Base-by-base conservation (phyloP, 1,140 invertebrate species). In the Drosophila ananassae region DNA sequence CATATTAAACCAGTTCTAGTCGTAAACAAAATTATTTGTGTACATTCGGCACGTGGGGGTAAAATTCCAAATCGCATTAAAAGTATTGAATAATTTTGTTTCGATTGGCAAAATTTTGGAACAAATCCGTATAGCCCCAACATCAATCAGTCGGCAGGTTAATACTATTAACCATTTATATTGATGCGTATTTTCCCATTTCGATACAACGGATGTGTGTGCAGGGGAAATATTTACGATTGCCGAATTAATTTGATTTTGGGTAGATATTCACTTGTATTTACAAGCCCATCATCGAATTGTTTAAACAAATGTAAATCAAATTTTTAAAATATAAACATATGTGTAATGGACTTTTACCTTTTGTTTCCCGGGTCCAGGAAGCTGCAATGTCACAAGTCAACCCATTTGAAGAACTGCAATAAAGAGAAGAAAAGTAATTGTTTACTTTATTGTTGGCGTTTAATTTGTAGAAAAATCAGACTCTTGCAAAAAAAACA, bases 351-450 rank as follows among this genome's bases (percentile, higher is more conserved):
- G 10, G 34, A 37, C 1, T 13, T 66, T 89, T 78, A 91, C 90
- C 90, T 91, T 91, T 91, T 91, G 83, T 81, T 89, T 91, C 90
- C 90, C 90, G 90, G 90, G 90, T 91, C 80, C 90, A 91, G 90
- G 90, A 91, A 87, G 84, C 69, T 84, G 68, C 74, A 79, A 77
- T 87, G 61, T 91, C 87, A 82, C 90, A 91, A 91, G 73, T 91
- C 90, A 91, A 91, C 90, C 90, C 90, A 91, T 91, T 89, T 91
- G 90, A 91, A 85, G 76, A 90, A 91, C 90, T 91, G 80, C 7
- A 91, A 91, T 24, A 22, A 77, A 17, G 12, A 8, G 30, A 41
- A 54, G n/a, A 7, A n/a, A 51, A 8, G 28, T n/a, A 2, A 12
- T 46, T n/a, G 53, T 7, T 48, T 47, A 10, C n/a, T 25, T 58